Evolutionary conservation across 2,797 vertebrate genomes (phyloP).

Genomic region (Gadopsis marmoratus): DNA sequence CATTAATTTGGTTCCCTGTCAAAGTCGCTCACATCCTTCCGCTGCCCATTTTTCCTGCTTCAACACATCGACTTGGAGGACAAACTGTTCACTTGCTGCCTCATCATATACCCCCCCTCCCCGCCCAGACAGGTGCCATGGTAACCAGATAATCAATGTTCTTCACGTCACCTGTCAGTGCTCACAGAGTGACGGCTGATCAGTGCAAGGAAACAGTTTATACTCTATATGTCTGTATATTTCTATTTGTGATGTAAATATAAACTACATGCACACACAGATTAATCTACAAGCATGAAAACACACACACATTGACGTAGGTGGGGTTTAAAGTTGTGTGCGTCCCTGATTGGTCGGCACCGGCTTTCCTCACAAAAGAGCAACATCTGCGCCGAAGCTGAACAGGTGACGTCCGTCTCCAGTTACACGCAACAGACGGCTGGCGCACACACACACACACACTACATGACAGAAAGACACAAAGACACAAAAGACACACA

Average conservation of each 20-base stretch:
- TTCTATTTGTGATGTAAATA: neutral
- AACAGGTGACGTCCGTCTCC: constrained; percentile 62
- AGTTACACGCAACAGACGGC: constrained; percentile 50
- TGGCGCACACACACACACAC: constrained; percentile 26
- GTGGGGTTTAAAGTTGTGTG: neutral
- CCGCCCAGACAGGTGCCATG: too few relatives aligned
- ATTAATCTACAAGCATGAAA: neutral
- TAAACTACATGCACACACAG: neutral
- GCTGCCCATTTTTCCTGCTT: too few relatives aligned
- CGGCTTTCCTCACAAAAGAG: constrained; percentile 19
- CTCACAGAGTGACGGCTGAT: too few relatives aligned
- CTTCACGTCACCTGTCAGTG: too few relatives aligned
- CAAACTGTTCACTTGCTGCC: too few relatives aligned
- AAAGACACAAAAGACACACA: constrained; percentile 62
- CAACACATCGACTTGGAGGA: too few relatives aligned
- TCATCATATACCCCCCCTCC: too few relatives aligned
- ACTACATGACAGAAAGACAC: neutral
- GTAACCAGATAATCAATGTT: too few relatives aligned
- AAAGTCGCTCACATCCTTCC: too few relatives aligned
- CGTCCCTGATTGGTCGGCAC: constrained; percentile 18
- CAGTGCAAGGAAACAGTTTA: too few relatives aligned
- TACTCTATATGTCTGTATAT: too few relatives aligned
- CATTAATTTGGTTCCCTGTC: too few relatives aligned
- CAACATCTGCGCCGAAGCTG: constrained; percentile 34
- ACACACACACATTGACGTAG: neutral